Evolutionary conservation across 2,113 vertebrate genomes (phyloP).

Genomic region (Axis porcinus): DNA sequence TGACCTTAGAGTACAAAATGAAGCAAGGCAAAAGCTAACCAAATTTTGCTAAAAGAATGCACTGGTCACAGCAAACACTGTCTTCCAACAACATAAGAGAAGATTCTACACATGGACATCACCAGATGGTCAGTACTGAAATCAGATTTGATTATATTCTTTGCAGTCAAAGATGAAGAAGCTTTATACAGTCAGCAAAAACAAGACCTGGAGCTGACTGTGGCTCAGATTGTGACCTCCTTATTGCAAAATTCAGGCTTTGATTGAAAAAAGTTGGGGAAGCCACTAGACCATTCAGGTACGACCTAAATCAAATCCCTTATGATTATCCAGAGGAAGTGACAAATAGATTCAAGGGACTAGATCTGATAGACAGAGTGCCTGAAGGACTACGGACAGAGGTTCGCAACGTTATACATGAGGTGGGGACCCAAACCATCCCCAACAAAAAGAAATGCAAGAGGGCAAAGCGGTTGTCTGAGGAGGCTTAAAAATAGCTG

Average conservation of each 20-base stretch:
- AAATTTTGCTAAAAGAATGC: background rate
- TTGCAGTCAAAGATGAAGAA: background rate
- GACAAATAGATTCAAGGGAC: background rate
- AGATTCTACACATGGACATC: background rate
- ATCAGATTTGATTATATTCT: background rate
- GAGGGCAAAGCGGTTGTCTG: background rate
- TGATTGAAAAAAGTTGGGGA: background rate
- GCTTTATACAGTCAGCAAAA: background rate
- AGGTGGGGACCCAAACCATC: background rate
- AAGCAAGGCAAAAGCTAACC: background rate
- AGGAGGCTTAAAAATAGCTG: background rate
- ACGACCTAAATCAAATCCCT: background rate
- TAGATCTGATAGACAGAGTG: background rate
- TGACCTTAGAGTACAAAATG: background rate
- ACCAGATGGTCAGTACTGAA: background rate
- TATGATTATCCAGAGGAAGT: background rate
- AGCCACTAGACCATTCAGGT: background rate
- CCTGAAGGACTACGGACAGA: background rate
- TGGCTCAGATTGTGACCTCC: background rate
- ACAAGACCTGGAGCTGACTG: background rate
- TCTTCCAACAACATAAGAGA: background rate
- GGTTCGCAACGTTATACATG: background rate
- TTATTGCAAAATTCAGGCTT: background rate
- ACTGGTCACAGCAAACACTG: background rate
- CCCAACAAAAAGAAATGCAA: background rate